Evolutionary conservation across 2,113 vertebrate genomes (phyloP).

Genomic region (Laticauda colubrina): DNA sequence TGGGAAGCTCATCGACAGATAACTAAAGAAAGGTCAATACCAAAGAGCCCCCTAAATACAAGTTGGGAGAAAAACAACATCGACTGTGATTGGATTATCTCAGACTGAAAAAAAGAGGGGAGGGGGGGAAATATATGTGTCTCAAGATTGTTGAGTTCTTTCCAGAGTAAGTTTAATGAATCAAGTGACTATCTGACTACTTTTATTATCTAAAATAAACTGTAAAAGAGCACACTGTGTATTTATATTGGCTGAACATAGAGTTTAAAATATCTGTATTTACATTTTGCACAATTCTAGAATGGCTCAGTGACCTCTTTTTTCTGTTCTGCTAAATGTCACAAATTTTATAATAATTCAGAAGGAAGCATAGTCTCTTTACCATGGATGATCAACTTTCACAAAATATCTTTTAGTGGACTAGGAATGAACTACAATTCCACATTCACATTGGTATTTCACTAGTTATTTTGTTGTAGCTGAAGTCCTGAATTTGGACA

Average conservation of each 20-base stretch:
- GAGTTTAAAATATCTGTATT: neutral
- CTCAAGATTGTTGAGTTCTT: neutral
- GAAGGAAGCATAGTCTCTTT: neutral
- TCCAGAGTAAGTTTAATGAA: neutral
- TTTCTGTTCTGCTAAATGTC: neutral
- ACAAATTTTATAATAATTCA: neutral
- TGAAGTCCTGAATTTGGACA: neutral
- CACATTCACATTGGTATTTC: neutral
- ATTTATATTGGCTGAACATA: conserved; percentile 8
- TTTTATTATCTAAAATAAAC: neutral
- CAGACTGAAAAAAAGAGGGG: neutral
- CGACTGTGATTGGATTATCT: neutral
- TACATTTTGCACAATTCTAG: neutral
- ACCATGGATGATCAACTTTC: neutral
- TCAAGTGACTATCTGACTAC: neutral
- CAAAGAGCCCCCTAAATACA: neutral
- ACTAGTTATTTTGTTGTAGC: neutral
- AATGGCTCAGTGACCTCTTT: neutral
- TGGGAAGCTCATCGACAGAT: neutral
- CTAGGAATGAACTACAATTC: neutral
- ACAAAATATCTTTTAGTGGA: neutral
- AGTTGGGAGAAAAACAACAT: neutral
- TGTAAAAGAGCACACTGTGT: neutral
- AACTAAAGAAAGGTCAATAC: neutral
- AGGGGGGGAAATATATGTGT: neutral